phyloP scores from a whole-genome alignment of 1,140 invertebrate genomes.

The Tyrophagus putrescentiae region DNA sequence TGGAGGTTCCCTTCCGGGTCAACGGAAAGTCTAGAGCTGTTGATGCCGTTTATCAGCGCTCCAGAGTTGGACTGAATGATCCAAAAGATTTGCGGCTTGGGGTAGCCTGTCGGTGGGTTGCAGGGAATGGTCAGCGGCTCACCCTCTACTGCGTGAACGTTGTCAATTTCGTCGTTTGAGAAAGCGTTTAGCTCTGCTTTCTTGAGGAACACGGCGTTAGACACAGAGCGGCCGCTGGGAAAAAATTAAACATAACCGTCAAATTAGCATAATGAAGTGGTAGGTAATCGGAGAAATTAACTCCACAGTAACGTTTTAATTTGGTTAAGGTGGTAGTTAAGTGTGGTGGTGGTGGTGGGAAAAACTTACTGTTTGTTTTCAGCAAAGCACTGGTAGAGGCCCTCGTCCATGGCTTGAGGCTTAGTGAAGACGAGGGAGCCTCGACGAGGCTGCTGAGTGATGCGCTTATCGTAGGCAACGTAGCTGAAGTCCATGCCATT shows the following conservation, averaged over 20 bases:
- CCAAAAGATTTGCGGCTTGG: slow-evolving; percentile 85
- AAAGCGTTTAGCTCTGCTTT: slow-evolving; percentile 85
- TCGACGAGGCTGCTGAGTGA: slow-evolving; percentile 74
- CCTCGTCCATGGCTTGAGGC: slow-evolving; percentile 69
- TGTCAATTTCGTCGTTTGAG: slow-evolving; percentile 46
- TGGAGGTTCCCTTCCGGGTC: slow-evolving; percentile 84
- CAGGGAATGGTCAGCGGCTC: slow-evolving; percentile 70
- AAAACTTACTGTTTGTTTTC: slow-evolving; percentile 85
- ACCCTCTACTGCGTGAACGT: slow-evolving; percentile 53
- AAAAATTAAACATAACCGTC: too few relatives aligned
- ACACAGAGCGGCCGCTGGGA: slow-evolving; percentile 77
- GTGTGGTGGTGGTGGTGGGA: too few relatives aligned
- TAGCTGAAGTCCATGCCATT: slow-evolving; percentile 80
- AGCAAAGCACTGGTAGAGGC: slow-evolving; percentile 94
- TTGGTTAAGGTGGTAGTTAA: too few relatives aligned
- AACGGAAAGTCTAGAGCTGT: slow-evolving; percentile 69
- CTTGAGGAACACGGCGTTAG: slow-evolving; percentile 83
- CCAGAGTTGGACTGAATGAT: slow-evolving; percentile 55
- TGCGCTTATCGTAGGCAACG: slow-evolving; percentile 77
- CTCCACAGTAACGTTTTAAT: too few relatives aligned
- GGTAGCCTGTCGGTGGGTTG: slow-evolving; percentile 80
- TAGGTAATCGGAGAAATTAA: too few relatives aligned
- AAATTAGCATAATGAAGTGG: too few relatives aligned
- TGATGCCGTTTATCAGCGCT: slow-evolving; percentile 62
- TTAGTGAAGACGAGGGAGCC: slow-evolving; percentile 76